Percentiles rank a stretch among this genome's conserved stretches.
Evolutionary conservation across 2,888 invertebrate species (phyloP).

Genomic region (Venusia cambrica): DNA sequence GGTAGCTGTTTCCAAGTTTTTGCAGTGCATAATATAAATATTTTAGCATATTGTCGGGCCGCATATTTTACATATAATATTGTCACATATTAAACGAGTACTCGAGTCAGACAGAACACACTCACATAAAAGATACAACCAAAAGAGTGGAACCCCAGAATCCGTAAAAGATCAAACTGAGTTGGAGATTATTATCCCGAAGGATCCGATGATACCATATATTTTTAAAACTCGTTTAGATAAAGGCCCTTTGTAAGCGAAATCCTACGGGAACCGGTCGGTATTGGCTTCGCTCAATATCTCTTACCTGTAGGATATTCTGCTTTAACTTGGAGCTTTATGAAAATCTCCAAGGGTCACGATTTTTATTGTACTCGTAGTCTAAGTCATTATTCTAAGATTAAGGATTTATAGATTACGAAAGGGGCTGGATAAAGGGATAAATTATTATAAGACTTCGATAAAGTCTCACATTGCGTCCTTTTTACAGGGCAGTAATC

Average conservation of each 20-base stretch:
- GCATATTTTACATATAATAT: too few relatives aligned
- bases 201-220: constrained; percentile 30
- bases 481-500: too few relatives aligned
- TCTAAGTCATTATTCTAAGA: too few relatives aligned
- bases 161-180: constrained; percentile 24
- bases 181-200: constrained; percentile 36
- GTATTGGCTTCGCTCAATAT: constrained; percentile 26
- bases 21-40: too few relatives aligned
- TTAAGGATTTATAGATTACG: too few relatives aligned
- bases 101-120: too few relatives aligned
- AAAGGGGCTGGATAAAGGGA: too few relatives aligned
- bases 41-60: too few relatives aligned
- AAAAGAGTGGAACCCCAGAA: constrained; percentile 10
- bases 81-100: too few relatives aligned
- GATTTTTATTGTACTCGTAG: constrained; percentile 22
- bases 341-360: constrained; percentile 3
- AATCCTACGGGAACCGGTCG: constrained; percentile 35
- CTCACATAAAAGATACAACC: background rate
- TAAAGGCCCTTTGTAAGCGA: constrained; percentile 36
- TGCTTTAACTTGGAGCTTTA: constrained; percentile 9
- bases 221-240: constrained; percentile 40
- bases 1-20: too few relatives aligned
- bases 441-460: too few relatives aligned
- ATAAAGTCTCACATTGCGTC: too few relatives aligned
- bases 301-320: constrained; percentile 23